Evolutionary conservation across 2,113 vertebrate genomes (phyloP).

Genomic region (Proterorhinus semilunaris): DNA sequence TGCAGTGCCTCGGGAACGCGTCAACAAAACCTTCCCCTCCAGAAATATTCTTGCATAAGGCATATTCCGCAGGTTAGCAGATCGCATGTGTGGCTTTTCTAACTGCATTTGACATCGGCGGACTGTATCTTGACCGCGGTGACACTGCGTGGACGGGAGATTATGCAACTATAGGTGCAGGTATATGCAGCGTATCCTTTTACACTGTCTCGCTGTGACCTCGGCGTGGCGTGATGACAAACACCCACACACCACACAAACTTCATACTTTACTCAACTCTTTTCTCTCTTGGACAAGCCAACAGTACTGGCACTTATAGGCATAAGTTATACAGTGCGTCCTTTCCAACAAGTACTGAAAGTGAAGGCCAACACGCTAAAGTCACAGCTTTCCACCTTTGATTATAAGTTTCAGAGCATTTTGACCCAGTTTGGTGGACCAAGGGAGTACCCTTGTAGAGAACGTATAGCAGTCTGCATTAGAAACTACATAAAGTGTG

Average conservation of each 20-base stretch:
- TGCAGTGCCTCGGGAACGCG: conserved; percentile 10
- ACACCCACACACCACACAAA: conserved; percentile 44
- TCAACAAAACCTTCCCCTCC: conserved; percentile 9
- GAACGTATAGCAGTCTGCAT: too few species aligned
- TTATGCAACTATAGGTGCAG: conserved; percentile 36
- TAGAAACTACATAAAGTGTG: too few species aligned
- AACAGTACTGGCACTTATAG: neutral
- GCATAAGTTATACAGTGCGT: neutral
- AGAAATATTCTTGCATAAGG: conserved; percentile 10
- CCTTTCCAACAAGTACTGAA: neutral
- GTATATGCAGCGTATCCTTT: conserved; percentile 9
- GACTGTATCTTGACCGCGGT: conserved; percentile 36
- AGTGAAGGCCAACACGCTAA: neutral
- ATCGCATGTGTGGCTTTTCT: neutral
- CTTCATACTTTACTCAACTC: conserved; percentile 25
- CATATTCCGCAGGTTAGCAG: neutral
- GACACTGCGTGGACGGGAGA: conserved; percentile 33
- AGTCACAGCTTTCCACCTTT: neutral
- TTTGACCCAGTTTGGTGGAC: neutral
- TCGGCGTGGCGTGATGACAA: conserved; percentile 29
- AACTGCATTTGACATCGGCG: conserved; percentile 31
- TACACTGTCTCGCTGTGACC: conserved; percentile 31
- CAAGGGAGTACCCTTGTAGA: too few species aligned
- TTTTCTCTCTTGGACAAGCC: conserved; percentile 10
- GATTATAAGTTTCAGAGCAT: neutral